Evolutionary conservation across 2,113 vertebrate genomes (phyloP).

Genomic region (Tupaia chinensis): DNA sequence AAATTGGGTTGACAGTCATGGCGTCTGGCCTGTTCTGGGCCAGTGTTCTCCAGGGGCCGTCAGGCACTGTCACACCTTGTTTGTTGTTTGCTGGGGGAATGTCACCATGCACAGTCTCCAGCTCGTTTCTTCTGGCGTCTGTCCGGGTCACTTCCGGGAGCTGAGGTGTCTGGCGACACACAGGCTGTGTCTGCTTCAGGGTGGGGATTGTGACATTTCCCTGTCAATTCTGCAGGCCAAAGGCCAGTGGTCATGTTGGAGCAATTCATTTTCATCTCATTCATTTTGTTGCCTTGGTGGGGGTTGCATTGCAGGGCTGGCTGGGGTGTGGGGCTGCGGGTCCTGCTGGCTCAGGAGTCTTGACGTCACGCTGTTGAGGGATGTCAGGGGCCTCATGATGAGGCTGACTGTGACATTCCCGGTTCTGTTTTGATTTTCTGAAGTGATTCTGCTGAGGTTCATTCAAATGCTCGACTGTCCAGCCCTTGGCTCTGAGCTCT

Average conservation of each 20-base stretch:
- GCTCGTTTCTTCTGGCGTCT: background rate
- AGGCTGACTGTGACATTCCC: fast-evolving
- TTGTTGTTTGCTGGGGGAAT: background rate
- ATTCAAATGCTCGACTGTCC: fast-evolving
- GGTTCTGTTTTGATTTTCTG: background rate
- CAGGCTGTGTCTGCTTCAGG: too few species aligned
- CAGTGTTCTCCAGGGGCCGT: fast-evolving
- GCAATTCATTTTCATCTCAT: fast-evolving
- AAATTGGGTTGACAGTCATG: background rate
- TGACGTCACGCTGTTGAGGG: fast-evolving
- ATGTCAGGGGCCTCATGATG: fast-evolving
- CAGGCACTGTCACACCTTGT: background rate
- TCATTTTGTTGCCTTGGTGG: background rate
- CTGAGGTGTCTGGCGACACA: fast-evolving
- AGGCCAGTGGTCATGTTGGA: too few species aligned
- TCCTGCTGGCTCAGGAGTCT: background rate
- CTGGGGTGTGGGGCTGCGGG: fast-evolving
- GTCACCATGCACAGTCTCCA: background rate
- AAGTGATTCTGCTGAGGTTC: background rate
- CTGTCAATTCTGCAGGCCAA: too few species aligned
- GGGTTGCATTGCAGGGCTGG: fast-evolving
- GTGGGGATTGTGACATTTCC: fast-evolving
- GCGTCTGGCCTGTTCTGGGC: background rate
- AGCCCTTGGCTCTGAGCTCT: fast-evolving
- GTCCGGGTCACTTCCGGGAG: fast-evolving